Evolutionary conservation across 2,888 invertebrate species (phyloP), one percentile per base, ranked within the genome.

Genomic region (Hemistola chrysoprasaria): DNA sequence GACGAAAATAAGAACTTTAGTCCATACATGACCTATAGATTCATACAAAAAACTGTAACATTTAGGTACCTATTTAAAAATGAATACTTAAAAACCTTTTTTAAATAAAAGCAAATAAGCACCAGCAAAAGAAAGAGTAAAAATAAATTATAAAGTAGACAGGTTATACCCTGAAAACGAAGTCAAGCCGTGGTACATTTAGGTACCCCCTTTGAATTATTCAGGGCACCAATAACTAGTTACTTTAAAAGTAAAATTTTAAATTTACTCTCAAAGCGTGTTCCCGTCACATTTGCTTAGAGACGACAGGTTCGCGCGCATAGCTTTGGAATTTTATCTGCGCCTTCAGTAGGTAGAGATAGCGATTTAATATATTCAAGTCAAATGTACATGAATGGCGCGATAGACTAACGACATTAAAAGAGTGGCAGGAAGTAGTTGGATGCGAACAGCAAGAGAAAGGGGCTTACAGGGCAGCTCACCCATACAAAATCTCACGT

Each of bases 251-350:
- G 62, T 61, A 64, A 71, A 69, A 68, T 72, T 72, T 71, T 53
- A 74, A 76, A 75, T 71, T 69, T 66, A 59, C 68, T 64, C 63
- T 65, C 62, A 63, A 61, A 71, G 65, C 63, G 56, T 68, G 70
- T 65, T 63, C 59, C 49, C 65, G 60, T 77, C 75, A 71, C 69
- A 70, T 73, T 74, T 72, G 69, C 77, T 72, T 65, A 66, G 60
- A 60, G 67, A 47, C 62, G 70, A 71, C 70, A 67, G 66, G 64
- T 68, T 56, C 59, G 59, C 58, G 63, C 60, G 62, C 62, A 61
- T 65, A 62, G 55, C 56, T 49, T 51, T 48, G 50, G 60, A 53
- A 57, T 47, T 56, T 53, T 53, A 38, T 37, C 2, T 48, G 25
- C 46, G 52, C 50, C 39, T 1, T 9, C 59, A 57, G 43, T 32